A percentile compares a stretch with the other conserved stretches of the same genome.
Conservation (phyloP, 2,113 vertebrate species). For the Sinosuthora webbiana region DNA sequence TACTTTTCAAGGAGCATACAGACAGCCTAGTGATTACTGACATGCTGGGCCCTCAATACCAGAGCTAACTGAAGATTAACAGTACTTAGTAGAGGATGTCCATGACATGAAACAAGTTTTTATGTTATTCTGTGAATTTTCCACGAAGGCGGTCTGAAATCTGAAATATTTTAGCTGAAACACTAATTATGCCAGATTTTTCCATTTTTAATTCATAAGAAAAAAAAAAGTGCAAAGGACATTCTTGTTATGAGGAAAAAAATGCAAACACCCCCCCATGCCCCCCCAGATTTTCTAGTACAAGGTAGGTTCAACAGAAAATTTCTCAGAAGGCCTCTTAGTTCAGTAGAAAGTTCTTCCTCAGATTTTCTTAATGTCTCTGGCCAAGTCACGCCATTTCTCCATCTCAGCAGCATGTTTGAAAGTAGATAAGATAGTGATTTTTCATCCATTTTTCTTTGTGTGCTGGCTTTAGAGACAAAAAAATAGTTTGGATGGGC, state of each 20-base stretch:
- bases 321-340: not conserved
- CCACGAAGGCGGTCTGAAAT: not conserved
- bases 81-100: not conserved
- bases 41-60: not conserved
- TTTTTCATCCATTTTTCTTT: not conserved
- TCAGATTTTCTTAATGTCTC: not conserved
- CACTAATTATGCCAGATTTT: not conserved
- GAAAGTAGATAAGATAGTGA: not conserved
- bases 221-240: not conserved
- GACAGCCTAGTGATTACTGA: not conserved
- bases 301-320: not conserved
- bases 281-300: not conserved
- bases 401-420: not conserved
- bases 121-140: not conserved
- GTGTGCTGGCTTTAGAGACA: not conserved
- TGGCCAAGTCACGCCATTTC: not conserved
- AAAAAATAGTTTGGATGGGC: not conserved
- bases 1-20: not conserved
- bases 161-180: not conserved
- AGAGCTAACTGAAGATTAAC: not conserved
- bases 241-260: not conserved
- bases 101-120: not conserved
- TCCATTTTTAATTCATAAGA: not conserved
- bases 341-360: not conserved
- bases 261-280: fast-evolving